A percentile compares a stretch with the other conserved stretches of the same genome.
Conservation (phyloP, 23 tunicate genomes). For the Diplosoma virens region DNA sequence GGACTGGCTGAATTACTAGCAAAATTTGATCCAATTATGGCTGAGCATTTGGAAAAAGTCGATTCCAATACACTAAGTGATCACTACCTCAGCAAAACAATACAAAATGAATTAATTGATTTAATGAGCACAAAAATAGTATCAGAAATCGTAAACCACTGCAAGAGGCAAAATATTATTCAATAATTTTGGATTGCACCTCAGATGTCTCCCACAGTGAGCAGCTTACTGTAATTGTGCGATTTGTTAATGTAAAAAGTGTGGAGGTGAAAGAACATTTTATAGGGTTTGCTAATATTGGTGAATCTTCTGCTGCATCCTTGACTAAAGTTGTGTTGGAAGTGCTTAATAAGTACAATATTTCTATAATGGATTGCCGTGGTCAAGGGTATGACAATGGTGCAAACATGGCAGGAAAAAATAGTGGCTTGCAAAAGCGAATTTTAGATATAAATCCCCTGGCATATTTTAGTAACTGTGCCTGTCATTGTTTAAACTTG, state of each 20-base stretch:
- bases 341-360: not conserved
- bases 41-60: not conserved
- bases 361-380: not conserved
- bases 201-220: not conserved
- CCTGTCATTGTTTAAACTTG: not conserved
- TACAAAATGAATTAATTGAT: conserved; percentile 1
- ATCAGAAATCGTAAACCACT: too few relatives aligned
- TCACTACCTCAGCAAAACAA: not conserved
- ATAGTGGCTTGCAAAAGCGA: conserved; percentile 3
- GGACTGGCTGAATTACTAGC: not conserved
- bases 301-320: not conserved
- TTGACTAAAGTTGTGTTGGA: not conserved
- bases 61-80: not conserved
- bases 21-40: not conserved
- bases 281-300: not conserved
- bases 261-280: not conserved
- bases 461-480: not conserved
- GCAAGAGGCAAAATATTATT: conserved; percentile 4
- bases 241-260: not conserved
- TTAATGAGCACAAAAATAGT: not conserved
- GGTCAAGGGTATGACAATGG: not conserved
- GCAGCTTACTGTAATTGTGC: not conserved
- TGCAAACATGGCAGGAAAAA: not conserved
- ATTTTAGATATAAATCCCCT: conserved; percentile 1
- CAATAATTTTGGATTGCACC: conserved; percentile 7